Base-by-base conservation (phyloP, 35 echinoderm and acorn worm species). In the Apostichopus japonicus region DNA sequence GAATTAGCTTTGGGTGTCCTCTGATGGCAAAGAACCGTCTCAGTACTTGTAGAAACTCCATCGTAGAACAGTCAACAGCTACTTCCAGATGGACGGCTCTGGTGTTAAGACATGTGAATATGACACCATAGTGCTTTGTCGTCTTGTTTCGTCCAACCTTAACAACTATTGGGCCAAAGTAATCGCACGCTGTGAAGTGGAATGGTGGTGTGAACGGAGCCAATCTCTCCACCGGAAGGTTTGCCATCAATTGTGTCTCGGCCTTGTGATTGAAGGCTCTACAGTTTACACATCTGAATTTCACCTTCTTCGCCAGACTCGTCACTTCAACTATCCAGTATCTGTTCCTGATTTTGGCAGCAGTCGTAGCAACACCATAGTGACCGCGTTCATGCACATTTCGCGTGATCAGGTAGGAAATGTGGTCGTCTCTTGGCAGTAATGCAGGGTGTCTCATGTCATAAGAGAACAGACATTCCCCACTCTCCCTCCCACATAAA, bases 31-130 rank as follows among this genome's bases (percentile, higher is more conserved):
- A n/a, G n/a, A n/a, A n/a, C n/a, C n/a, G n/a, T n/a, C n/a, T n/a
- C n/a, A n/a, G n/a, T n/a, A n/a, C n/a, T n/a, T n/a, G n/a, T n/a
- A n/a, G n/a, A n/a, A n/a, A n/a, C n/a, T n/a, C n/a, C n/a, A n/a
- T n/a, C n/a, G n/a, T n/a, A n/a, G n/a, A n/a, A n/a, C n/a, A n/a
- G n/a, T n/a, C 94, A 44, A 92, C 86, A 0, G 94, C 94, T 79
- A 95, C 54, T 80, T 95, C 94, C 14, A 95, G 82, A 72, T 95
- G 94, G 10, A 95, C 91, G 19, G 94, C 94, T 90, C 94, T 56
- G 2, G 90, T 95, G 84, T 95, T 95, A 0, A 95, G 91, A 58
- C 94, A 95, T 5, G 94, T 95, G 65, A 95, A 92, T 25, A 95
- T 95, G 6, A 95, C 94, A 25, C 91, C 94, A 76, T 93, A 93